phyloP scores from a whole-genome alignment of 2,888 invertebrate genomes.

The Drosophila kuntzei region DNA sequence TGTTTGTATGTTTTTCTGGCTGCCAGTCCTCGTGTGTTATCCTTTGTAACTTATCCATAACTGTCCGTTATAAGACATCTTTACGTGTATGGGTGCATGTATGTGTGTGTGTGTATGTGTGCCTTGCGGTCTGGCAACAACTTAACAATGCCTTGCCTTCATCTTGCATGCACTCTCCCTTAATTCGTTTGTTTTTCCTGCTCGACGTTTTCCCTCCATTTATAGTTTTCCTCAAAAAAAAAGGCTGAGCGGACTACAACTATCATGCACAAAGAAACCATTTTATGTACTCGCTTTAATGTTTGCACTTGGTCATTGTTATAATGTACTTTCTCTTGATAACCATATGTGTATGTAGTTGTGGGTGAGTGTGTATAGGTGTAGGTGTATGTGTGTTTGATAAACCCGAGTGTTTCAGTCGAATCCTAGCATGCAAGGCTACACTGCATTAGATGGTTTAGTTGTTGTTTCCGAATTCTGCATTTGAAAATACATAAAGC shows the following conservation, averaged over 20 bases:
- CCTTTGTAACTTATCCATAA: constrained; percentile 60
- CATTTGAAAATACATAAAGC: constrained; percentile 55
- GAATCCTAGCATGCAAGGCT: constrained; percentile 3
- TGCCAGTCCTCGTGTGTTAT: constrained; percentile 20
- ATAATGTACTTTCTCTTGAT: constrained; percentile 66
- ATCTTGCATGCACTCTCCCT: constrained; percentile 47
- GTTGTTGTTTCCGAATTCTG: constrained; percentile 42
- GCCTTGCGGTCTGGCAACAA: constrained; percentile 66
- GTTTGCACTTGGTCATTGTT: constrained; percentile 70
- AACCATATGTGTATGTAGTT: constrained; percentile 3
- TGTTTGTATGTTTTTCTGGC: no score
- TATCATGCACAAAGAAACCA: constrained; percentile 71
- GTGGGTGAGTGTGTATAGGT: constrained; percentile 11
- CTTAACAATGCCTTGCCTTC: constrained; percentile 71
- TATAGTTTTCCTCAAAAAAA: constrained; percentile 33
- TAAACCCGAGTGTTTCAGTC: constrained; percentile 22
- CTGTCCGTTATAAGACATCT: constrained; percentile 47
- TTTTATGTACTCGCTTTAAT: constrained; percentile 73
- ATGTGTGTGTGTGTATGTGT: constrained; percentile 28
- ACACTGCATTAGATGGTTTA: constrained; percentile 50
- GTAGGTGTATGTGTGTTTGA: constrained; percentile 13
- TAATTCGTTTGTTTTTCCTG: constrained; percentile 58
- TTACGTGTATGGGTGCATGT: constrained; percentile 22
- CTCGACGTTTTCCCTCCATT: constrained; percentile 20
- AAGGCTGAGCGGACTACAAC: constrained; percentile 31